Evolutionary conservation across 2,888 invertebrate species (phyloP), one percentile per base, ranked within the genome.

Genomic region (Sisyra terminalis): DNA sequence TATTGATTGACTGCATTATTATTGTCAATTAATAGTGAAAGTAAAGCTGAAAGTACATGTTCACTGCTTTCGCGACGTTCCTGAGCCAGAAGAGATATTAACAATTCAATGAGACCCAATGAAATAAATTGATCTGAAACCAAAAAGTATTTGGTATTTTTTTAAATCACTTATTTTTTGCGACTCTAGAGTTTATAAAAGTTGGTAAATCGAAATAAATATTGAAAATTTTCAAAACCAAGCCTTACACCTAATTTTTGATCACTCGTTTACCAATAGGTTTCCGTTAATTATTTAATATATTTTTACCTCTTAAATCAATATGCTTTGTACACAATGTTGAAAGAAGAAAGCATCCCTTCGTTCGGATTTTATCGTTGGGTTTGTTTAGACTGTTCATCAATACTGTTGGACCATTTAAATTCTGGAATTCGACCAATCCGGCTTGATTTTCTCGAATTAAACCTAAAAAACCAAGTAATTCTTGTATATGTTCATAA

Each of bases 301-400:
- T n/a, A 24, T 24, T 5, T 24, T 48, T 53, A 73, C 80, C 75
- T 68, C 67, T 73, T 16, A 76, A 65, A 4, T 64, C 60, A 0
- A 60, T 54, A 43, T 69, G 59, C 48, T 71, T 61, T 3, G 59
- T 52, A 50, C 75, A 74, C 9, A 87, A 58, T 13, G 75, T 64
- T 1, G 69, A 62, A 36, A 85, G 58, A 41, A 89, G 63, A 60
- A 88, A 87, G 8, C 80, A 73, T 1, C 79, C 71, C 61, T 86
- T 88, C 2, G 75, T 73, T 50, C 74, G 66, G 2, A 81, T 64
- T 49, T 75, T 71, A 38, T 70, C 66, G 35, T 24, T 24, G 7
- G 24, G 24, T 7, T 24, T 66, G 45, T 67, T 63, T 53, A 87
- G 64, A 3, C 76, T 69, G 42, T 69, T 63, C 41, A 75, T 57